phyloP scores from a whole-genome alignment of 1,140 invertebrate genomes.

The Leptinotarsa texana region DNA sequence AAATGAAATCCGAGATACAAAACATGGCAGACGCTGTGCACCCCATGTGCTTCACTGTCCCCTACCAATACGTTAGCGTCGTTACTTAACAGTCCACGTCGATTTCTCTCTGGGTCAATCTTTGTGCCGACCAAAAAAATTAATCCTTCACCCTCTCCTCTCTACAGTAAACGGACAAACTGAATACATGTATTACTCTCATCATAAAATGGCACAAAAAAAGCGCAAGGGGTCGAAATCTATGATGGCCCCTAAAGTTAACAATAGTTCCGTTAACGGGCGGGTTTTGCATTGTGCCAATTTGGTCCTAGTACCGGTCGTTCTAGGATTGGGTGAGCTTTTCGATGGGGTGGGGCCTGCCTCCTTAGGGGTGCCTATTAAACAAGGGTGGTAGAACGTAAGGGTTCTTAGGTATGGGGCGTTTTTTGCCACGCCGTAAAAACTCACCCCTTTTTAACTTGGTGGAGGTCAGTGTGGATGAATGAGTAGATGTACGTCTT shows the following conservation, averaged over 20 bases:
- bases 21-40: not conserved
- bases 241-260: conserved; percentile 20
- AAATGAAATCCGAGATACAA: not conserved
- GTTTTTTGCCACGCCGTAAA: conserved; percentile 26
- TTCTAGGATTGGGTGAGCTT: conserved; percentile 28
- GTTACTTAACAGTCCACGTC: not conserved
- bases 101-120: not conserved
- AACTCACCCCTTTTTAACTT: conserved; percentile 33
- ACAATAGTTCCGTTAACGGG: conserved; percentile 22
- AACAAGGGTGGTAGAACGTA: conserved; percentile 10
- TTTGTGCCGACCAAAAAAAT: not conserved
- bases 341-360: conserved; percentile 24
- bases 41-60: conserved; percentile 4
- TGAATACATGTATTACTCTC: not conserved
- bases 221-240: conserved; percentile 10
- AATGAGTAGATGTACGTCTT: conserved; percentile 26
- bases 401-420: conserved; percentile 10
- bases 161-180: not conserved
- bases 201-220: conserved; percentile 26
- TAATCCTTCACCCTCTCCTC: conserved; percentile 2
- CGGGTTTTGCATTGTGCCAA: conserved; percentile 31
- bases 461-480: conserved; percentile 26
- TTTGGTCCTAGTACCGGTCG: conserved; percentile 26
- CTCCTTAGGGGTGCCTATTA: conserved; percentile 10
- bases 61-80: conserved; percentile 1